Evolutionary conservation across 2,888 invertebrate species (phyloP), one percentile per base, ranked within the genome.

Genomic region (Lycophotia porphyrea): DNA sequence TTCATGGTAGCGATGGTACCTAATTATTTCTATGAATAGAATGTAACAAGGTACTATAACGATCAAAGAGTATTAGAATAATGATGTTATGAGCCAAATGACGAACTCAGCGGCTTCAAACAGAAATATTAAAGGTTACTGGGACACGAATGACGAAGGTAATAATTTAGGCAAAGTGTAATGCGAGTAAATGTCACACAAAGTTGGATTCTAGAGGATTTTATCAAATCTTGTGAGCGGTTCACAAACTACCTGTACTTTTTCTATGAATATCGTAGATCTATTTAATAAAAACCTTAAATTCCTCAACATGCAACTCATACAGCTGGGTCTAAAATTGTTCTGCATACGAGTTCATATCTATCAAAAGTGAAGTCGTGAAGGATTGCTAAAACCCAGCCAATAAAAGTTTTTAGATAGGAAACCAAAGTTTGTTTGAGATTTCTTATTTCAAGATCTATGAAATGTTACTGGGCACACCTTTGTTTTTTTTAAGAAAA

Each of bases 81-180:
- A 24, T 36, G 63, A 55, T 63, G 27, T 63, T 71, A 67, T 49
- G 72, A 70, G 61, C 69, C 72, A 77, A 81, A 44, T 13, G 36
- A 55, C 27, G 34, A 60, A 49, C 36, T 76, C 70, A 39, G 31
- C 44, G 47, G 58, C 58, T 70, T 68, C 65, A 76, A 74, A 84
- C 72, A 65, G 44, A 76, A 76, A 42, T 65, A 68, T 68, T 65
- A 84, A 84, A 84, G 82, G 74, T 84, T 74, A 81, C 66, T 84
- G 36, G 78, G 61, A 36, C 76, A 70, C 27, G 47, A 70, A 55
- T 81, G 69, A 76, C 61, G 72, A 81, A 60, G 18, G 42, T 39
- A 66, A 70, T 70, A 64, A 81, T 81, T 81, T 76, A 58, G 34
- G 42, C 61, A 58, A 72, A 61, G 52, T 61, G 34, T 49, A 52